phyloP scores from a whole-genome alignment of 2,888 invertebrate genomes.

The Strigamia crassipes region DNA sequence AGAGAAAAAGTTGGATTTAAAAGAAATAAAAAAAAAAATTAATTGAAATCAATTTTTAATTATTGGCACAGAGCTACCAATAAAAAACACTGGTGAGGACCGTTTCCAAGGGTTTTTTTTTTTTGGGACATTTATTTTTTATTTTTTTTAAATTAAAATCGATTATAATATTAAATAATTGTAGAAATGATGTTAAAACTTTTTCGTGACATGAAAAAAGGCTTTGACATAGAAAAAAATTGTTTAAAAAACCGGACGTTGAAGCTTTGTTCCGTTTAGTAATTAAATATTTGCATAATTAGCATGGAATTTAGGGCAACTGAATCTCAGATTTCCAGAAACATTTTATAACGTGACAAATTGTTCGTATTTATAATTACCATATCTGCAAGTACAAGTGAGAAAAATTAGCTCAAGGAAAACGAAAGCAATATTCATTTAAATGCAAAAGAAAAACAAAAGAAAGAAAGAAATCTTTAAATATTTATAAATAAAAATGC shows the following conservation, averaged over 20 bases:
- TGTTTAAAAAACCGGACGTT: not conserved
- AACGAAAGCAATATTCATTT: too few relatives aligned
- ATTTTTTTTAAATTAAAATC: not conserved
- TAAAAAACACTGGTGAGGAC: not conserved
- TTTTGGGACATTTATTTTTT: not conserved
- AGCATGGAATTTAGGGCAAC: not conserved
- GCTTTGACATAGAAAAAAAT: not conserved
- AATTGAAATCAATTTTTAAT: conserved; percentile 41
- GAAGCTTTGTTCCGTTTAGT: not conserved
- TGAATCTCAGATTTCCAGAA: not conserved
- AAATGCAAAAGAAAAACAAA: too few relatives aligned
- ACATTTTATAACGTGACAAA: too few relatives aligned
- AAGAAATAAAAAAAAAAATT: not conserved
- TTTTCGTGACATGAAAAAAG: not conserved
- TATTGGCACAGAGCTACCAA: conserved; percentile 16
- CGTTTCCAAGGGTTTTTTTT: not conserved
- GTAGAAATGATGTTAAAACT: not conserved
- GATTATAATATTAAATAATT: not conserved
- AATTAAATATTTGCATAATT: not conserved
- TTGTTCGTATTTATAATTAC: too few relatives aligned
- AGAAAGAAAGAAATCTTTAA: too few relatives aligned
- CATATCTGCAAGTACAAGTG: too few relatives aligned
- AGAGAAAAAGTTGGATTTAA: conserved; percentile 1
- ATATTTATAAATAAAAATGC: too few relatives aligned
- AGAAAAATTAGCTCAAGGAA: too few relatives aligned